Conservation (phyloP, 1,140 invertebrate genomes). For the Archegozetes longisetosus region DNA sequence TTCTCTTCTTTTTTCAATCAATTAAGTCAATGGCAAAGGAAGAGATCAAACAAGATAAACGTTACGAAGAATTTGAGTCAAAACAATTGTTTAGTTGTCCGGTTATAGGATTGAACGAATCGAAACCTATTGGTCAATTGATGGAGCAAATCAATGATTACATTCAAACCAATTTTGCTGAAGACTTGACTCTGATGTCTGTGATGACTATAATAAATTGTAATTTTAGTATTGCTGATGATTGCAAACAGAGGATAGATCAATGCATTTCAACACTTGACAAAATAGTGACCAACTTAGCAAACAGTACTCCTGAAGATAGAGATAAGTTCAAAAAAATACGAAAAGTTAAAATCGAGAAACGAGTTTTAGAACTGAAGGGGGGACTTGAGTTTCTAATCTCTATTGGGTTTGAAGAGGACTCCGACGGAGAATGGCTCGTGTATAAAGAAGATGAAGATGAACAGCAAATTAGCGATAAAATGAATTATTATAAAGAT, state of each 20-base stretch:
- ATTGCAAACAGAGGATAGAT: not conserved
- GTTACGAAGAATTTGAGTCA: slow-evolving; percentile 8
- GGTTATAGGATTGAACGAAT: not conserved
- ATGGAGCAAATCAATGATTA: not conserved
- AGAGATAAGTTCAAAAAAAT: slow-evolving; percentile 8
- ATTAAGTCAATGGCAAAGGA: too few relatives aligned
- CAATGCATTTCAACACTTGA: not conserved
- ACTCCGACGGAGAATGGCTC: slow-evolving; percentile 1
- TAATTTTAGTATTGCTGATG: not conserved
- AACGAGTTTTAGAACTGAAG: slow-evolving; percentile 4
- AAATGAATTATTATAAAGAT: slow-evolving; percentile 3
- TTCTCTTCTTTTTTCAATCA: too few relatives aligned
- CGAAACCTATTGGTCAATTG: slow-evolving; percentile 1
- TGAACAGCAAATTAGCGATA: not conserved
- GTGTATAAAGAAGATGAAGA: not conserved
- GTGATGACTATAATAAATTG: slow-evolving; percentile 7
- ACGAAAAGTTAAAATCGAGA: slow-evolving; percentile 1
- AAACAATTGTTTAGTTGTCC: slow-evolving; percentile 3
- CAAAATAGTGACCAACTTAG: slow-evolving; percentile 4
- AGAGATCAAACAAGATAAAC: not conserved
- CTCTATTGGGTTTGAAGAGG: slow-evolving; percentile 7
- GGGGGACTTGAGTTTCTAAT: slow-evolving; percentile 7
- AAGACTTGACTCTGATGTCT: slow-evolving; percentile 4
- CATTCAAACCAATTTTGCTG: slow-evolving; percentile 1
- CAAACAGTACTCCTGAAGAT: not conserved